Evolutionary conservation across 1,140 invertebrate species (phyloP).

Genomic region (Drosophila nannoptera): DNA sequence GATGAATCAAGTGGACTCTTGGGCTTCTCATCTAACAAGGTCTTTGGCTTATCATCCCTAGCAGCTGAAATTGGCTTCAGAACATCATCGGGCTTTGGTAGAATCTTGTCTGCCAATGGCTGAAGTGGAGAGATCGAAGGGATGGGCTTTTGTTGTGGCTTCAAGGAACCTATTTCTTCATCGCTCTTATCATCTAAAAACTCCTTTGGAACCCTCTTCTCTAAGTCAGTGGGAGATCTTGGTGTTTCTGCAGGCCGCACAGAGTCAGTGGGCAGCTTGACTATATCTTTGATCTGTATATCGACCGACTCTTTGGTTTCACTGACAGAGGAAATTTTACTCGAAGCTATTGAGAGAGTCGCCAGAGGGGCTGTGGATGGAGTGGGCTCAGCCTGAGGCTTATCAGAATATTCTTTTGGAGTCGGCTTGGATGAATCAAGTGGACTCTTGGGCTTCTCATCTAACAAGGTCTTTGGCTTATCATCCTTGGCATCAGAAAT

Average conservation of each 20-base stretch:
- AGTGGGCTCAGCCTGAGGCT: too few relatives aligned
- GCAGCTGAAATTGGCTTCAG: slow-evolving; percentile 6
- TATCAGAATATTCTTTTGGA: too few relatives aligned
- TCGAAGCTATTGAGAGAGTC: neutral
- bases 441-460: too few relatives aligned
- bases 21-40: slow-evolving; percentile 26
- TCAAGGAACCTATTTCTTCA: slow-evolving; percentile 11
- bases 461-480: too few relatives aligned
- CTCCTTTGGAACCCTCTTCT: slow-evolving; percentile 3
- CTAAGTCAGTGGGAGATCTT: slow-evolving; percentile 15
- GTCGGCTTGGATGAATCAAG: too few relatives aligned
- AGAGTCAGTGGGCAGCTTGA: neutral
- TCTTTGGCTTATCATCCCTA: slow-evolving; percentile 12
- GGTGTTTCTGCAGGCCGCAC: slow-evolving; percentile 4
- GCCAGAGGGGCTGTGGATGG: neutral
- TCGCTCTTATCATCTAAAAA: slow-evolving; percentile 21
- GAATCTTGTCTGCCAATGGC: neutral
- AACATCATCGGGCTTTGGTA: slow-evolving; percentile 14
- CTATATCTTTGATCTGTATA: neutral
- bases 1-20: neutral
- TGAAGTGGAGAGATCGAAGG: neutral
- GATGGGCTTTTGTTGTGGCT: slow-evolving; percentile 12
- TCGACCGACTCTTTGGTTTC: slow-evolving; percentile 3
- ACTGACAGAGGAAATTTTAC: slow-evolving; percentile 3
- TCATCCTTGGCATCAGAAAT: too few relatives aligned